These are phyloP conservation scores for Opisthocomus hoazin DNA, from an alignment of 2,113 vertebrate genomes.

Conservation along the genomic window DNA sequence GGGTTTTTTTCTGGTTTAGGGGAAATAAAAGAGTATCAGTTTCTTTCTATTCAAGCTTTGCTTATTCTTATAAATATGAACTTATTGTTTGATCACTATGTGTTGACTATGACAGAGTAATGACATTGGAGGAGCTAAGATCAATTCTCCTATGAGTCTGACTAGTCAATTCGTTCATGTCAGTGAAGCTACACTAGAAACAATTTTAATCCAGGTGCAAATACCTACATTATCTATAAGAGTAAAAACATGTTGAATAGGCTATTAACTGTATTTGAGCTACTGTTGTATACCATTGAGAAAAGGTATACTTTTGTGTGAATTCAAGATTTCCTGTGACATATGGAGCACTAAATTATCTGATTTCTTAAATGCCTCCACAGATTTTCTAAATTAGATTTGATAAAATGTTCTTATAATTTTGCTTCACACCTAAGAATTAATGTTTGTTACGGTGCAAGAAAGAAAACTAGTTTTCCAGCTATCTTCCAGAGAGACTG, in stretches of 20 bases:
- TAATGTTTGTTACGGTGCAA: not conserved
- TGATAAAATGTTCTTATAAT: not conserved
- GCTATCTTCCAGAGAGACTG: not conserved
- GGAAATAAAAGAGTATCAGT: not conserved
- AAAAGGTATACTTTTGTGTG: not conserved
- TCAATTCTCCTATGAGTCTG: not conserved
- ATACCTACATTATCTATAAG: not conserved
- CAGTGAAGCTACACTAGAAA: not conserved
- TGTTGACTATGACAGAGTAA: not conserved
- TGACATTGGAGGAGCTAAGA: not conserved
- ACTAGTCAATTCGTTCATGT: not conserved
- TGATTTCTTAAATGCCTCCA: not conserved
- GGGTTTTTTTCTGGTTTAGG: not conserved
- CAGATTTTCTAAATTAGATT: not conserved
- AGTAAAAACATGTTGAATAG: not conserved
- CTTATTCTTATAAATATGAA: not conserved
- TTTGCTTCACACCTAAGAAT: not conserved
- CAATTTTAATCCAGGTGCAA: not conserved
- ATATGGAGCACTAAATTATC: not conserved
- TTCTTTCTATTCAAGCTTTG: not conserved
- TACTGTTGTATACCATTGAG: not conserved
- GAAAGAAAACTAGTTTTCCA: not conserved
- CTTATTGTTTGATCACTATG: not conserved
- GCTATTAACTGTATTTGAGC: not conserved
- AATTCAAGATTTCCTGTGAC: not conserved